Evolutionary conservation across 1,140 invertebrate species (phyloP).

Genomic region (Cephus cinctus): DNA sequence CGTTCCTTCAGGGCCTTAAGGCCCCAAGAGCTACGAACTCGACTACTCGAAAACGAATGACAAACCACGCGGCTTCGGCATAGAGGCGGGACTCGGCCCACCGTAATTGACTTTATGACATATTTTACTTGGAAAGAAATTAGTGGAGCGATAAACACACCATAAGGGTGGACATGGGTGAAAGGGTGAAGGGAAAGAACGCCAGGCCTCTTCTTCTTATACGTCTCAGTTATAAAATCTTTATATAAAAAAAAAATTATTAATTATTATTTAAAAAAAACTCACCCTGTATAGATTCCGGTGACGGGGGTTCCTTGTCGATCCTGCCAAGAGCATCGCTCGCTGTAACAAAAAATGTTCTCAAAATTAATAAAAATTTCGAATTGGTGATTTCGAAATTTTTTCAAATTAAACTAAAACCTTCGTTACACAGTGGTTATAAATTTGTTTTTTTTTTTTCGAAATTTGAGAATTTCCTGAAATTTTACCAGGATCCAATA

Average conservation of each 20-base stretch:
- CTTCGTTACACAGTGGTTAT: not conserved
- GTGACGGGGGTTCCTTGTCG: conserved; percentile 50
- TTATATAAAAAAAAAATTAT: not conserved
- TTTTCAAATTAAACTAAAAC: conserved; percentile 15
- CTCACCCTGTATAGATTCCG: conserved; percentile 53
- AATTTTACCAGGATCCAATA: too few relatives aligned
- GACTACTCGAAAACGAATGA: conserved; percentile 29
- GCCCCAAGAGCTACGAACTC: too few relatives aligned
- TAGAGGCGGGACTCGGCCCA: conserved; percentile 7
- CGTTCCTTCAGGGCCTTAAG: too few relatives aligned
- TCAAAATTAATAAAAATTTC: too few relatives aligned
- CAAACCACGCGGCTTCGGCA: conserved; percentile 20
- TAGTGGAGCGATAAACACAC: conserved; percentile 14
- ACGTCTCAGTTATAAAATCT: not conserved
- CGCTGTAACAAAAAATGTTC: conserved; percentile 53
- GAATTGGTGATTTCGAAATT: conserved; percentile 25
- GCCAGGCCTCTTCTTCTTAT: not conserved
- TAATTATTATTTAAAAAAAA: conserved; percentile 15
- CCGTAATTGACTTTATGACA: conserved; percentile 39
- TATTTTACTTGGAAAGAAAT: conserved; percentile 41
- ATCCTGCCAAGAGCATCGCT: conserved; percentile 50
- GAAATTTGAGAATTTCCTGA: too few relatives aligned
- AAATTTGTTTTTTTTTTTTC: not conserved
- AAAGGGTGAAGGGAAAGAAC: not conserved
- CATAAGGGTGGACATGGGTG: conserved; percentile 5